Conservation (phyloP, 2,113 vertebrate species). For the Siniperca knerii region DNA sequence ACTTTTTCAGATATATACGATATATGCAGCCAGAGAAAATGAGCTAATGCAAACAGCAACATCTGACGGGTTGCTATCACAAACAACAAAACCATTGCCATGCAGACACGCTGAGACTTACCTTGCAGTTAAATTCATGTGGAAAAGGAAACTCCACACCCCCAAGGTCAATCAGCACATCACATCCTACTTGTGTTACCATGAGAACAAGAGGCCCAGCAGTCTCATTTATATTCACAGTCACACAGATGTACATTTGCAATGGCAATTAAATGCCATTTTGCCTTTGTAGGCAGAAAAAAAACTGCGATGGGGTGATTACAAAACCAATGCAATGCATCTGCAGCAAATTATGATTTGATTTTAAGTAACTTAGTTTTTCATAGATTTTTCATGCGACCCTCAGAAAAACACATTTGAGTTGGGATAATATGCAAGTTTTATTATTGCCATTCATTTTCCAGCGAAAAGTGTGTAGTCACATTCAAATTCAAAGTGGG, state of each 20-base stretch:
- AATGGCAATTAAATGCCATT: slow-evolving; percentile 79
- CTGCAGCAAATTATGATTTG: slow-evolving; percentile 41
- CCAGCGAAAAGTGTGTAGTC: slow-evolving; percentile 34
- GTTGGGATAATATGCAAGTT: slow-evolving; percentile 56
- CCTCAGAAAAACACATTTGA: slow-evolving; percentile 38
- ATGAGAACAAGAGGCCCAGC: slow-evolving; percentile 80
- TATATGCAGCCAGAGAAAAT: slow-evolving; percentile 30
- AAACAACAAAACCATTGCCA: background rate
- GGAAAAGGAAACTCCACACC: slow-evolving; percentile 59
- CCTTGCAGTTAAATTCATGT: slow-evolving; percentile 53
- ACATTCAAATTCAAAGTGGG: slow-evolving; percentile 52
- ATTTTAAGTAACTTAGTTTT: slow-evolving; percentile 43
- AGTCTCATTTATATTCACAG: slow-evolving; percentile 81
- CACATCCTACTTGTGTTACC: slow-evolving; percentile 79
- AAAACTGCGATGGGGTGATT: slow-evolving; percentile 34
- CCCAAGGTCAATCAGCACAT: slow-evolving; percentile 80
- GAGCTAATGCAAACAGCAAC: background rate
- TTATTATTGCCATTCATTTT: slow-evolving; percentile 55
- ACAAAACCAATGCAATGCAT: slow-evolving; percentile 44
- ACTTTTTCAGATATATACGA: slow-evolving; percentile 13
- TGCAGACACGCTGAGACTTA: slow-evolving; percentile 36
- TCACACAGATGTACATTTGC: slow-evolving; percentile 79
- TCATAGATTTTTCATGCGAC: slow-evolving; percentile 58
- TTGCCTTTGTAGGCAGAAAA: slow-evolving; percentile 62
- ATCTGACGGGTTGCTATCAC: slow-evolving; percentile 20